phyloP scores from a whole-genome alignment of 2,113 vertebrate genomes.

The Anoplopoma fimbria region DNA sequence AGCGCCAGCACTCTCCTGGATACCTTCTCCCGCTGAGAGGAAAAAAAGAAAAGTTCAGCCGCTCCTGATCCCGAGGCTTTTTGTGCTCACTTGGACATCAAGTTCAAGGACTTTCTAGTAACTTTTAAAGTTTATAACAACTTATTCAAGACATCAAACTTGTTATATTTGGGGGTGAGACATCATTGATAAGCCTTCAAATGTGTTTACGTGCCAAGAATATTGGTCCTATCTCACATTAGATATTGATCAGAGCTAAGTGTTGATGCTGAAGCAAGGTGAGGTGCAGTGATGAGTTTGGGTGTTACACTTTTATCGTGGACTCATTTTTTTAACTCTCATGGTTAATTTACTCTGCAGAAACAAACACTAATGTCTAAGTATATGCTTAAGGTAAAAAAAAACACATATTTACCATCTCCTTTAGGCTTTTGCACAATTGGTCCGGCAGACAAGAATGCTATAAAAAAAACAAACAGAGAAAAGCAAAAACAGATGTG shows the following conservation, averaged over 20 bases:
- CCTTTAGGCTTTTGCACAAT: constrained; percentile 68
- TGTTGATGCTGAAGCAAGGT: background rate
- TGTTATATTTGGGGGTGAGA: background rate
- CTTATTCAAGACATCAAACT: background rate
- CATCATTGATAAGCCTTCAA: background rate
- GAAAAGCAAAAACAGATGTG: constrained; percentile 25
- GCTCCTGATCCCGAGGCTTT: background rate
- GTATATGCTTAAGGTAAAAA: background rate
- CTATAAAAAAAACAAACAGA: constrained; percentile 61
- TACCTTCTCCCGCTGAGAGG: constrained; percentile 57
- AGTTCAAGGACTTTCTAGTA: constrained; percentile 25
- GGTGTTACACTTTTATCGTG: no score
- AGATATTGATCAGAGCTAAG: constrained; percentile 1
- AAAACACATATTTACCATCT: constrained; percentile 70
- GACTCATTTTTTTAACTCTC: no score
- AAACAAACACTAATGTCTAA: background rate
- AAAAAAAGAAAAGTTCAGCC: background rate
- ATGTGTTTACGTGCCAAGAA: background rate
- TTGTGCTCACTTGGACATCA: background rate
- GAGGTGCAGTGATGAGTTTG: background rate
- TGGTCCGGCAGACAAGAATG: constrained; percentile 79
- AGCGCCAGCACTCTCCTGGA: constrained; percentile 46
- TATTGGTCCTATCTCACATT: background rate
- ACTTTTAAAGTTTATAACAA: constrained; percentile 31
- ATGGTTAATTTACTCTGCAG: background rate